These are phyloP conservation scores for Barypeithes pellucidus DNA, from an alignment of 2,888 invertebrate genomes.

Conservation along the genomic window DNA sequence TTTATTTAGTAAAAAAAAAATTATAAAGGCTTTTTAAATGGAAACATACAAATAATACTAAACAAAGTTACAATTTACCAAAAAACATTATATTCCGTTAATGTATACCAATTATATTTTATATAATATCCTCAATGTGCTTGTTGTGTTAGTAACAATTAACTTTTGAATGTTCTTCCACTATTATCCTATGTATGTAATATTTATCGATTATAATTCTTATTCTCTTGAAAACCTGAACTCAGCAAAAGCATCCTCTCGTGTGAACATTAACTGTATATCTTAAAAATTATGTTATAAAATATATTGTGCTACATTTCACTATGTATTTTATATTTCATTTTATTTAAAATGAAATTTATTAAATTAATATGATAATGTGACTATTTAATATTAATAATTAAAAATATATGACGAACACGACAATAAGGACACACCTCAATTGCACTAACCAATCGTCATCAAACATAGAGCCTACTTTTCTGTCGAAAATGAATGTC, in stretches of 20 bases:
- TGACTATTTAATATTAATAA: no score
- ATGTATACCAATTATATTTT: background rate
- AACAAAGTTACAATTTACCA: background rate
- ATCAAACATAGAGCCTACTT: no score
- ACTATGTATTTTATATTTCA: no score
- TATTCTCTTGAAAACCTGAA: slow-evolving; percentile 27
- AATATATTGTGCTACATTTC: background rate
- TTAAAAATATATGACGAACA: no score
- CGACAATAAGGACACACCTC: no score
- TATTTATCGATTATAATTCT: slow-evolving; percentile 2
- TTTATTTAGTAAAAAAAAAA: background rate
- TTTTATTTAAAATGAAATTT: no score
- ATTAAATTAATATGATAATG: no score
- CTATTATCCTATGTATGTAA: slow-evolving; percentile 1
- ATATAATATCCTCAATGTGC: slow-evolving; percentile 22
- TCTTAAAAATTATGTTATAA: background rate
- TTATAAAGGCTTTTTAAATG: background rate
- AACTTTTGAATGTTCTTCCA: slow-evolving; percentile 27
- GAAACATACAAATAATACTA: background rate
- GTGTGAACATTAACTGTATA: slow-evolving; percentile 16
- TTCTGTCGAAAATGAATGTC: background rate
- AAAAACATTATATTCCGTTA: slow-evolving; percentile 16
- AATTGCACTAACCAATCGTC: no score
- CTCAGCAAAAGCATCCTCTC: slow-evolving; percentile 20
- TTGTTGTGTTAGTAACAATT: slow-evolving; percentile 36